Evolutionary conservation across 1,140 invertebrate species (phyloP), one percentile per base, ranked within the genome.

Genomic region (Colletes latitarsis): DNA sequence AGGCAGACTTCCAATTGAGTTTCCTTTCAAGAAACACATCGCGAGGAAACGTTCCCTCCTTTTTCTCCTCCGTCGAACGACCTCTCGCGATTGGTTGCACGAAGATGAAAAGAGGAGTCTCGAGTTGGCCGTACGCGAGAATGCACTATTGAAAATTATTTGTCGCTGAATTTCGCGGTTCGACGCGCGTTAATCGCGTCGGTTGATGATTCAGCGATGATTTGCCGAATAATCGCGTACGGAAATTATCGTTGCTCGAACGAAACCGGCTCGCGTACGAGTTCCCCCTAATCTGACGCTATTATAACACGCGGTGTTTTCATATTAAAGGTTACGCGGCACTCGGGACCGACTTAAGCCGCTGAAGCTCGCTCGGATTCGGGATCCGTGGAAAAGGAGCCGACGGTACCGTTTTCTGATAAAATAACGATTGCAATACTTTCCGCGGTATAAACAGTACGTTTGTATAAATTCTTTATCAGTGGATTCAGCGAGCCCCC

Each of bases 1-100:
- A 49, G 64, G 17, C 49, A n/a, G 19, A 39, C 62, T 9, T 12
- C 41, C 70, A 73, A 72, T 73, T 79, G 69, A 79, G 63, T 64
- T 79, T 66, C 53, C 60, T 43, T 43, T 53, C 19, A 19, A 21
- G 69, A 55, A 78, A 73, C 55, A n/a, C 49, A 73, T 66, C 63
- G 17, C 3, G 9, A 6, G 6, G 17, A n/a, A 75, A 17, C 17
- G 53, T 21, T n/a, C 3, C 58, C 19, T 5, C 39, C 12, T 55
- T 17, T 21, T 75, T 21, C 46, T 30, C n/a, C 49, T 41, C 43
- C 46, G 30, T 17, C 30, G 49, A 55, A 63, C 30, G 14, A 55
- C 4, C 46, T 64, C 58, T 15, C 10, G 21, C 46, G 69, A 58
- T 30, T 41, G 63, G 8, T 19, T 10, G 4, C 64, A 0, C 10